Evolutionary conservation across 2,888 invertebrate species (phyloP), one percentile per base, ranked within the genome.

Genomic region (Chaetogeoica ovagalla): DNA sequence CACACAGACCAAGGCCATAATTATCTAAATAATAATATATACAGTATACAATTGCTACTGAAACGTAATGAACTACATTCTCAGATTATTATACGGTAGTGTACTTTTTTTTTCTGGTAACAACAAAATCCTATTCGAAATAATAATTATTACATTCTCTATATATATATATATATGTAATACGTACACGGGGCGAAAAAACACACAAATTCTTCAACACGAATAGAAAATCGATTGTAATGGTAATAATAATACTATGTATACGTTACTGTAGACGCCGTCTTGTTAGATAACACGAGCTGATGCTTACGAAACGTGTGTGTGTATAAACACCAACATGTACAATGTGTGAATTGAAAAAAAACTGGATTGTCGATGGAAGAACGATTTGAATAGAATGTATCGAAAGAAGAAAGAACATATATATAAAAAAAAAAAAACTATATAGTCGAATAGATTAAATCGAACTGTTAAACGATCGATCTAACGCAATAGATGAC

Each of bases 21-120:
- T 79, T 71, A 79, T 71, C 37, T 70, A 43, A 2, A 30, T 30
- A 30, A 30, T n/a, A n/a, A 66, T 57, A 17, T 57, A n/a, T n/a
- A 57, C 15, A 73, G 55, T 79, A 63, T 60, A 60, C 65, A 65
- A 70, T 65, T 57, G 57, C 71, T 71, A 79, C 79, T 79, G 79
- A 79, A 79, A 79, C 71, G 79, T 71, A 79, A 71, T 71, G 71
- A 63, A 79, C 43, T 43, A 77, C 63, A 70, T 4, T 30, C 30
- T 30, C 30, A 30, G 30, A 30, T 39, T 37, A 71, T 23, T 57
- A 17, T 57, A 71, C 63, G 55, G 65, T 63, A 57, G 52, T 63
- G 30, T 70, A 68, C 60, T 30, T 30, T 30, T 30, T 30, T 30
- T 30, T 30, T 74, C 70, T 21, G 60, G 60, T 60, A 57, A 57